Conservation (phyloP, 2,888 invertebrate genomes). For the Palloptera scutellata region DNA sequence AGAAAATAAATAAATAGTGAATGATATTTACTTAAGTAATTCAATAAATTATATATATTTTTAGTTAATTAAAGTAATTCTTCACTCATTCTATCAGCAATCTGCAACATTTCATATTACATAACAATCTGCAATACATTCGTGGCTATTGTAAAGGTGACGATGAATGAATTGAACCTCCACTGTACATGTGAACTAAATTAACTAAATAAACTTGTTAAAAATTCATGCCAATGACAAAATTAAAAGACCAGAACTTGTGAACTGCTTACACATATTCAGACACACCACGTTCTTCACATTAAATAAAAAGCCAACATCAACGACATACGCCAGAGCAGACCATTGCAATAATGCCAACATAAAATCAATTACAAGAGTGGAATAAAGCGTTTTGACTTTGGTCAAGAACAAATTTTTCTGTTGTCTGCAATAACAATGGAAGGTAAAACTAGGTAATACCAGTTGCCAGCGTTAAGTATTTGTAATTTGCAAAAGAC, state of each 20-base stretch:
- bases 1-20: no score
- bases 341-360: background rate
- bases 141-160: no score
- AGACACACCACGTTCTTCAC: background rate
- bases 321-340: slow-evolving; percentile 17
- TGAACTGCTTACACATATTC: background rate
- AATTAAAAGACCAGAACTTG: slow-evolving; percentile 34
- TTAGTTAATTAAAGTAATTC: no score
- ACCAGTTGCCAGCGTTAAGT: background rate
- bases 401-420: slow-evolving; percentile 26
- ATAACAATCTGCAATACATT: no score
- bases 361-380: background rate
- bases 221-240: slow-evolving; percentile 55
- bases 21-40: no score
- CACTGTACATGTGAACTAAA: no score
- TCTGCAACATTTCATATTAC: no score
- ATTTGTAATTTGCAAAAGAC: no score
- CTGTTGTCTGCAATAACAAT: no score
- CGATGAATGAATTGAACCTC: no score
- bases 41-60: no score
- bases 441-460: slow-evolving; percentile 2
- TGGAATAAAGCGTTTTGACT: slow-evolving; percentile 14
- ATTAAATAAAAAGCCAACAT: slow-evolving; percentile 1
- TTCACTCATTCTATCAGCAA: no score
- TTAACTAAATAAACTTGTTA: slow-evolving; percentile 22